A percentile compares a stretch with the other conserved stretches of the same genome.
Conservation (phyloP, 2,113 vertebrate genomes). For the Lepus americanus region DNA sequence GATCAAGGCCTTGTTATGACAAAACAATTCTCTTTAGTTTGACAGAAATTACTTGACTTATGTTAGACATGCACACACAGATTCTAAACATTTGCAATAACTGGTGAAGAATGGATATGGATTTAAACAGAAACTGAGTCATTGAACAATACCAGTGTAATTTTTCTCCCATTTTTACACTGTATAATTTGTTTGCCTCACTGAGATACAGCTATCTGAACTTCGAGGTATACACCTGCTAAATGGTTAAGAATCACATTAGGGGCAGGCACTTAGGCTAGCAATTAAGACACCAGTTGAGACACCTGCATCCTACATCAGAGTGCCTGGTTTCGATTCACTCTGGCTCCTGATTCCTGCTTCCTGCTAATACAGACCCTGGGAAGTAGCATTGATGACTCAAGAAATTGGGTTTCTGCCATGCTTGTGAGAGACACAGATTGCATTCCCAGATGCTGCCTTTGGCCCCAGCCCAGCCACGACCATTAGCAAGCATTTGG, state of each 20-base stretch:
- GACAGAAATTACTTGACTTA: slow-evolving; percentile 42
- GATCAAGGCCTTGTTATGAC: neutral
- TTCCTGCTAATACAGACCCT: too few relatives aligned
- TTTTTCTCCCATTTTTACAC: slow-evolving; percentile 7
- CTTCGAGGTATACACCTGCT: neutral
- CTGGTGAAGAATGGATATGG: neutral
- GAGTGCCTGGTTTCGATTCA: too few relatives aligned
- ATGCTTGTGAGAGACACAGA: too few relatives aligned
- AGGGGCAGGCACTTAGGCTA: too few relatives aligned
- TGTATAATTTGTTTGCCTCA: neutral
- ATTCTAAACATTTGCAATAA: slow-evolving; percentile 26
- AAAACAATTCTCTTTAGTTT: slow-evolving; percentile 20
- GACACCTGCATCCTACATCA: too few relatives aligned
- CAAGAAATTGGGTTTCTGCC: too few relatives aligned
- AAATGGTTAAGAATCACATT: neutral
- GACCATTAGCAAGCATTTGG: too few relatives aligned
- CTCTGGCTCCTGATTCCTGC: too few relatives aligned
- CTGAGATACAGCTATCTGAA: slow-evolving; percentile 17
- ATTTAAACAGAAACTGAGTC: neutral
- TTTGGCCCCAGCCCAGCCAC: too few relatives aligned
- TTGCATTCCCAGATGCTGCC: too few relatives aligned
- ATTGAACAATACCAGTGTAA: neutral
- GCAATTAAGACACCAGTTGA: too few relatives aligned
- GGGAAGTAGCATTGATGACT: too few relatives aligned
- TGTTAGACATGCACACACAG: neutral